Conservation (phyloP, 2,113 vertebrate genomes). For the Eudyptes chrysolophus region DNA sequence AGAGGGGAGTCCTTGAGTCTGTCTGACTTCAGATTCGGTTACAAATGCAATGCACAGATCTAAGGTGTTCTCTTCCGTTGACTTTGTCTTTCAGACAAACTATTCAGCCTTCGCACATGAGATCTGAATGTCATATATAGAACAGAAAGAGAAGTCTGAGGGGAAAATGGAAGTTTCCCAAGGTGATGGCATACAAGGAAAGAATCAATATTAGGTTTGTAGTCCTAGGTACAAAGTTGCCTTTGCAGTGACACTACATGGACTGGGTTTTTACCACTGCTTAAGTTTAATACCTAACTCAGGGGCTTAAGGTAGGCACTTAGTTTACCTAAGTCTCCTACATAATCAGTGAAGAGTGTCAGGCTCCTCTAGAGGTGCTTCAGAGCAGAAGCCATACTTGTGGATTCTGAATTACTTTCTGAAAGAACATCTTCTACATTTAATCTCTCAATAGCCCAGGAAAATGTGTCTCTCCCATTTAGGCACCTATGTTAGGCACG, state of each 20-base stretch:
- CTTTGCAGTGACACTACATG: neutral
- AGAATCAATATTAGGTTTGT: neutral
- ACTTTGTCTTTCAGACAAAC: neutral
- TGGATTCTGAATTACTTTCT: neutral
- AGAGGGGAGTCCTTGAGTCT: neutral
- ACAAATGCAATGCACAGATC: neutral
- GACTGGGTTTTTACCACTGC: neutral
- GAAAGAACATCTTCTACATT: neutral
- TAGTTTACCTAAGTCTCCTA: neutral
- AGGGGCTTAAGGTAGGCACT: neutral
- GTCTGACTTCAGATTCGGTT: neutral
- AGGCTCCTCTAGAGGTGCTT: neutral
- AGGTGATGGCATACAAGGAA: neutral
- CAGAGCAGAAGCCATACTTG: neutral
- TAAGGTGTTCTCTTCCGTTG: neutral
- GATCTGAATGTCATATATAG: neutral
- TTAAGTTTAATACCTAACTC: neutral
- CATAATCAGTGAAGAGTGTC: neutral
- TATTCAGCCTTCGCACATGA: neutral
- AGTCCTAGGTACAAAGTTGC: neutral
- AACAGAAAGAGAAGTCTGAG: neutral
- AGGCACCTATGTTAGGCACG: neutral
- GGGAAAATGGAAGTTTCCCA: neutral
- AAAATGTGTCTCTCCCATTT: neutral
- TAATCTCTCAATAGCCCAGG: neutral